Conservation (phyloP, 2,113 vertebrate genomes). For the Mionectes macconnelli region DNA sequence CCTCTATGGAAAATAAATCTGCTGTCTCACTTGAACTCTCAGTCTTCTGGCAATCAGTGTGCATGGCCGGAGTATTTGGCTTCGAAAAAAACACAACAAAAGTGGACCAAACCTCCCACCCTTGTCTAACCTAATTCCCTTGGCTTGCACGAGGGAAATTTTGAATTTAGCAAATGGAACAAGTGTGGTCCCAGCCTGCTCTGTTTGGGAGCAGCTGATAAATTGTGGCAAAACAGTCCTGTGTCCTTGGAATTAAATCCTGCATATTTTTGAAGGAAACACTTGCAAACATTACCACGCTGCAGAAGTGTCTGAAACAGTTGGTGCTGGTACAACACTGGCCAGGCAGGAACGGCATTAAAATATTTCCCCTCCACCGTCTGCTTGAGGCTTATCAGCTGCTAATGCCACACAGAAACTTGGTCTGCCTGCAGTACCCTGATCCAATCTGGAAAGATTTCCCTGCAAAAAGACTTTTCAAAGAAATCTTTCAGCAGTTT, state of each 20-base stretch:
- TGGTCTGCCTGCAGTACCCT: not conserved
- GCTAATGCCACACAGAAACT: not conserved
- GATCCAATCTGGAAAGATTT: not conserved
- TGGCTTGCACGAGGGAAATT: not conserved
- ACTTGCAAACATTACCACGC: conserved; percentile 19
- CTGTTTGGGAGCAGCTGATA: conserved; percentile 46
- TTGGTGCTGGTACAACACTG: conserved; percentile 35
- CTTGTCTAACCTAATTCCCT: conserved; percentile 1
- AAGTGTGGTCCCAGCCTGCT: conserved; percentile 27
- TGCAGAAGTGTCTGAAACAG: conserved; percentile 9
- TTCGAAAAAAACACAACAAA: not conserved
- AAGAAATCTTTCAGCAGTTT: not conserved
- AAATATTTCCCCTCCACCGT: not conserved
- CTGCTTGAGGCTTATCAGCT: conserved; percentile 20
- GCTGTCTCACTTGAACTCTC: not conserved
- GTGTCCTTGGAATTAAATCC: conserved; percentile 35
- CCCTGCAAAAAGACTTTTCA: not conserved
- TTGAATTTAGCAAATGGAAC: conserved; percentile 47
- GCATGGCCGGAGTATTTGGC: not conserved
- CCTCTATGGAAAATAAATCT: not conserved
- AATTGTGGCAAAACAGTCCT: conserved; percentile 34
- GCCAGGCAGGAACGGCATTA: not conserved
- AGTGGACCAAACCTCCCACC: not conserved
- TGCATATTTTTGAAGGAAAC: conserved; percentile 27
- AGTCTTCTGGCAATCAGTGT: not conserved